Base-by-base conservation (phyloP, 2,888 invertebrate species). In the Cheilosia urbana region DNA sequence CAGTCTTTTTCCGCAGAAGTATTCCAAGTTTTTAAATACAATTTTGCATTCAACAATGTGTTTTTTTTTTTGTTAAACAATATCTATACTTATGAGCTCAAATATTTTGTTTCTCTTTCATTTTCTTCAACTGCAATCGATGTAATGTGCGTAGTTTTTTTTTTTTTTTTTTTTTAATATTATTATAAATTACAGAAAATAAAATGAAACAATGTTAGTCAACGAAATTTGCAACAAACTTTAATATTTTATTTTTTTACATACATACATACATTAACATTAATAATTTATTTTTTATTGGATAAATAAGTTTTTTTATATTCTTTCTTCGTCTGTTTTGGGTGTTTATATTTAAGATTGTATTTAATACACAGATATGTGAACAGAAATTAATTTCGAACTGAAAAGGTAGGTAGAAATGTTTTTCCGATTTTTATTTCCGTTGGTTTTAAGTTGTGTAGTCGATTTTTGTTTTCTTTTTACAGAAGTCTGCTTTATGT, bases 1-100 rank as follows among this genome's bases (percentile, higher is more conserved):
- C 84, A 84, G 84, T 84, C 84, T 84, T 84, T 84, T 75, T 84
- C 84, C 84, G 71, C 84, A 75, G 80, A 84, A 84, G 63, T 80
- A 84, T 84, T 75, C 71, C 79, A 79, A 84, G 65, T 60, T 53
- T 53, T 66, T 84, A 47, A 62, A 75, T 65, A 79, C 79, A 75
- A 69, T 73, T 75, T 81, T 81, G 17, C 69, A 53, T 58, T 73
- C 62, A 83, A 83, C 63, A 63, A 69, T 62, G 51, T 77, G 42
- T 65, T 58, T 42, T 65, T 53, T 19, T 76, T 60, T 51, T 53
- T n/a, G 42, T 21, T 24, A 37, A 58, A 9, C 17, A 40, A 57
- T 65, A 60, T 69, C 30, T 57, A 62, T 57, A 40, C 13, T 60
- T 24, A 45, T 63, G 34, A 37, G 37, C 13, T 63, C 49, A 21